phyloP scores from a whole-genome alignment of 2,113 vertebrate species.

The Monarcha castaneiventris region DNA sequence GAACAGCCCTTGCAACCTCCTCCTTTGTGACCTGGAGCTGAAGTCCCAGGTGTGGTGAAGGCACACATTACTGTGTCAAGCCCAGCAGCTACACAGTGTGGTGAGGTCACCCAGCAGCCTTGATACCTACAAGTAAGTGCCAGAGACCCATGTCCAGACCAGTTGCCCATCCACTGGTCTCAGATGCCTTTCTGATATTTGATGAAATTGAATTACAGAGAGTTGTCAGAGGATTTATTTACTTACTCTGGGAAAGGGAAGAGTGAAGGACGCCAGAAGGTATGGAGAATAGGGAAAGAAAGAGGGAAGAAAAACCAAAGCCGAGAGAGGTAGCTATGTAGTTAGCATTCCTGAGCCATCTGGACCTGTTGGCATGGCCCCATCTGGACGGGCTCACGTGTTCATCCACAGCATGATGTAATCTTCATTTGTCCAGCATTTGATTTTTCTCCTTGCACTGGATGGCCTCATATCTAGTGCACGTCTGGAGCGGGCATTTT shows the following conservation, averaged over 20 bases:
- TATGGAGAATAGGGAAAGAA: slow-evolving; percentile 13
- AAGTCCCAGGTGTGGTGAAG: neutral
- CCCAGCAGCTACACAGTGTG: neutral
- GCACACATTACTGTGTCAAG: neutral
- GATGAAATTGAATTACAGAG: neutral
- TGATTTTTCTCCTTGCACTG: slow-evolving; percentile 39
- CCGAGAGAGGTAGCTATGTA: slow-evolving; percentile 69
- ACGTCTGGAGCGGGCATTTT: slow-evolving; percentile 43
- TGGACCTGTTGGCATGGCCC: slow-evolving; percentile 72
- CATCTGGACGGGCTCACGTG: slow-evolving; percentile 67
- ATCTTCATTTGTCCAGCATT: slow-evolving; percentile 34
- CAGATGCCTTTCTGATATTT: neutral
- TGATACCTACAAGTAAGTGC: neutral
- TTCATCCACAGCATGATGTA: slow-evolving; percentile 73
- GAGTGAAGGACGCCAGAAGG: neutral
- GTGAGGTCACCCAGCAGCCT: neutral
- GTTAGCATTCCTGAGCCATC: slow-evolving; percentile 77
- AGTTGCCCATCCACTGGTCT: neutral
- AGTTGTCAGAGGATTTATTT: slow-evolving; percentile 18
- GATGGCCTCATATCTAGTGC: slow-evolving; percentile 35
- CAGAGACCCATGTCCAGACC: neutral
- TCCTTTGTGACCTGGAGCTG: neutral
- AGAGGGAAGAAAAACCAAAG: slow-evolving; percentile 47
- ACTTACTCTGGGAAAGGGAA: slow-evolving; percentile 25
- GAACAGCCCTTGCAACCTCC: neutral